phyloP scores from a whole-genome alignment of 1,140 invertebrate genomes.

The Drosophila erecta region DNA sequence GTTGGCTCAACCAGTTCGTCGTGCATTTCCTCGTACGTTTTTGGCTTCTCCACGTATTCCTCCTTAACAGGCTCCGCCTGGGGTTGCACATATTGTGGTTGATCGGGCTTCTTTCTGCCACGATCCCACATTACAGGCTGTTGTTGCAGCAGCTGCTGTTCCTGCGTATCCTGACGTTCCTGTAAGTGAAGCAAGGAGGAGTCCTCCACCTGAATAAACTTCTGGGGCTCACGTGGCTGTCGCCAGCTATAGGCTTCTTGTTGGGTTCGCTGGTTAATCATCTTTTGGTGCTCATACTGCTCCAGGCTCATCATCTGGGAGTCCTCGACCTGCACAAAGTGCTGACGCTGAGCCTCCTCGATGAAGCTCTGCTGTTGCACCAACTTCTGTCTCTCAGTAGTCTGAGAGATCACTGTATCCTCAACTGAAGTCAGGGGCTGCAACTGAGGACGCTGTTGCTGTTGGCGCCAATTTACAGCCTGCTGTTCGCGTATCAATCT shows the following conservation, averaged over 20 bases:
- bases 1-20: conserved; percentile 85
- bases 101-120: conserved; percentile 75
- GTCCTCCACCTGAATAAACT: conserved; percentile 77
- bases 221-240: conserved; percentile 57
- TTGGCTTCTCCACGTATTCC: conserved; percentile 53
- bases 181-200: conserved; percentile 73
- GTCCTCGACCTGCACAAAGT: conserved; percentile 71
- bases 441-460: conserved; percentile 63
- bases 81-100: conserved; percentile 30
- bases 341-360: conserved; percentile 69
- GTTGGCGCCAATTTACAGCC: conserved; percentile 74
- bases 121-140: conserved; percentile 83
- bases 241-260: conserved; percentile 74
- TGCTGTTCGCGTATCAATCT: conserved; percentile 68
- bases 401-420: conserved; percentile 74
- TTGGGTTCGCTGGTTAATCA: conserved; percentile 63
- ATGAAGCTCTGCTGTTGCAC: conserved; percentile 61
- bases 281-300: conserved; percentile 71
- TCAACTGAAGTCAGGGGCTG: conserved; percentile 76
- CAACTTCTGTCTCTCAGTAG: conserved; percentile 53
- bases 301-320: conserved; percentile 75
- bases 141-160: conserved; percentile 65
- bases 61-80: conserved; percentile 22
- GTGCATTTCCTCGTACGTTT: conserved; percentile 75
- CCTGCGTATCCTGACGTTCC: conserved; percentile 72